phyloP scores from a whole-genome alignment of 35 echinoderm and acorn worm species.

The Nesometra sesokonis region DNA sequence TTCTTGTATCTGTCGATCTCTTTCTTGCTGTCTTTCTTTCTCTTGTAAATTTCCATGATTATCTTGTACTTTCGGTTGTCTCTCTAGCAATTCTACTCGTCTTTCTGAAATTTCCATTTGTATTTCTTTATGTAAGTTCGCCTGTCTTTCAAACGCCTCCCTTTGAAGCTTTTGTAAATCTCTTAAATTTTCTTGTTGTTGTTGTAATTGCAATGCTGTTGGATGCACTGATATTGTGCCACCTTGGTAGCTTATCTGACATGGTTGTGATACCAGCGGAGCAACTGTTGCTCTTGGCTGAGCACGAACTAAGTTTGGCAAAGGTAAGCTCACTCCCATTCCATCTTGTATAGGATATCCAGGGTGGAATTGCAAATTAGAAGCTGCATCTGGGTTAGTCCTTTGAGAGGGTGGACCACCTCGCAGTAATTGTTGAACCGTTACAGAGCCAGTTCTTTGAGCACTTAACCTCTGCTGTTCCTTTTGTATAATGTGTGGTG shows the following conservation, averaged over 20 bases:
- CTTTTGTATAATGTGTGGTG: neutral
- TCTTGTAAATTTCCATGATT: neutral
- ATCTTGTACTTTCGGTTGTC: neutral
- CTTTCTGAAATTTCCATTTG: neutral
- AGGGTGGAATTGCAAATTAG: neutral
- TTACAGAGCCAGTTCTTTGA: neutral
- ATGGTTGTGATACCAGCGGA: neutral
- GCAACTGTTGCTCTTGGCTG: neutral
- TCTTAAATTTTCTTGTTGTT: neutral
- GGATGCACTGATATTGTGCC: neutral
- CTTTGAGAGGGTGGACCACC: neutral
- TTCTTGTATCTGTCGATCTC: neutral
- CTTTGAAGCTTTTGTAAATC: neutral
- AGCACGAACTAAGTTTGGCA: neutral
- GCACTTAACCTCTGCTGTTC: neutral
- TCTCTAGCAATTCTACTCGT: neutral
- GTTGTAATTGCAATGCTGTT: neutral
- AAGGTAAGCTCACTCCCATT: neutral
- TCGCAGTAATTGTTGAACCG: neutral
- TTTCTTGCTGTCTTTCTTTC: neutral
- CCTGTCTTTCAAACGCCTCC: neutral
- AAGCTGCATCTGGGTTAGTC: neutral
- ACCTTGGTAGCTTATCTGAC: neutral
- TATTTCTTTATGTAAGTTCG: neutral
- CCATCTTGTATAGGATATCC: neutral